Base-by-base conservation (phyloP, 2,888 invertebrate species). In the Agrilus biguttatus region DNA sequence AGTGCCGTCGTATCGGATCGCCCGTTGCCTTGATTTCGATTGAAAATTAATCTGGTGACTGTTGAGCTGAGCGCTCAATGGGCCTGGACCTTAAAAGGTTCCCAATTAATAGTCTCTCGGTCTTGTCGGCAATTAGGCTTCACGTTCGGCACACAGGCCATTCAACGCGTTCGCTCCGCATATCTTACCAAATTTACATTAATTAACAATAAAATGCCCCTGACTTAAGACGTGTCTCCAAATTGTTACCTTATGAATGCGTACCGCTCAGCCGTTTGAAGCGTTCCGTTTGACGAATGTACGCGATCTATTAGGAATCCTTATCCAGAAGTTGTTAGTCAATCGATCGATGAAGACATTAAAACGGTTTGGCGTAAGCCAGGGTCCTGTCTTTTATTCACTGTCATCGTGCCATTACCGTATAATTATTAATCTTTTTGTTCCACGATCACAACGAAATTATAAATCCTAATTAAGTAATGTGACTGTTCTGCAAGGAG, bases 121-220 rank as follows among this genome's bases (percentile, higher is more conserved):
- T 44, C 48, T 50, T 57, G 56, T 54, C 52, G 50, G 53, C 57
- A 59, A 59, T 59, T 58, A 58, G 55, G 55, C 49, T 46, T 45
- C 45, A 47, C 48, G 51, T 48, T 44, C 51, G 55, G 57, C 56
- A 57, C 55, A 56, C 55, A 55, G 55, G 52, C 55, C 51, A 49
- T 51, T 54, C 46, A 50, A 55, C 53, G 53, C 53, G 49, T 51
- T 54, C 55, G 50, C 47, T 46, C 46, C 50, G 59, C 56, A 60
- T 60, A 60, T 61, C 60, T 56, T 47, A 49, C 49, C 39, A 49
- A 56, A 61, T 61, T 61, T 59, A 58, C 61, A 61, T 61, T 60
- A 59, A 61, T 61, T 60, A 59, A 59, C 56, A 55, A 55, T 58
- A 50, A 49, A 53, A 56, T 49, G 55, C 52, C 53, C 52, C 51